These are phyloP conservation scores for Pandemis corylana DNA, from an alignment of 2,888 invertebrate genomes.

Conservation along the genomic window DNA sequence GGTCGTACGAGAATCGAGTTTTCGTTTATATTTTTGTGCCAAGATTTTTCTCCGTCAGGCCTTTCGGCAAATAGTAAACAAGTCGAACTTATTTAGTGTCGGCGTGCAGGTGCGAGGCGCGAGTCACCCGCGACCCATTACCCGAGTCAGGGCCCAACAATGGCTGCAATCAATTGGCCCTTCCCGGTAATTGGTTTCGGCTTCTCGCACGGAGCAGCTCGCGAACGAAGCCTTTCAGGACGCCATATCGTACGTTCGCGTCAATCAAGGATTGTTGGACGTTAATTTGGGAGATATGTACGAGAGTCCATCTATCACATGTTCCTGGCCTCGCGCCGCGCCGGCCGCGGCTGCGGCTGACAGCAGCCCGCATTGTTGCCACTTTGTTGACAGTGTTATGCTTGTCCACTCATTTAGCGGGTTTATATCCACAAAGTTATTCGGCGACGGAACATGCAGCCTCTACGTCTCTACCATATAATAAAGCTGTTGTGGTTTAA, in stretches of 20 bases:
- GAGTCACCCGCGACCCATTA: constrained; percentile 7
- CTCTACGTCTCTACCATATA: neutral
- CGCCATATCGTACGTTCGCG: neutral
- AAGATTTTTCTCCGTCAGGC: neutral
- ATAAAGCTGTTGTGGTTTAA: neutral
- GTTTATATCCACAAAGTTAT: neutral
- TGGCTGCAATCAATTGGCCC: constrained; percentile 10
- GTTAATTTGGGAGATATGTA: constrained; percentile 11
- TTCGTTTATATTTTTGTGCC: neutral
- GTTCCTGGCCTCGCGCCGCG: neutral
- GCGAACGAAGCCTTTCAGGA: neutral
- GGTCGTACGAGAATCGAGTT: neutral
- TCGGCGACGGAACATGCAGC: neutral
- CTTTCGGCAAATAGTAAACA: neutral
- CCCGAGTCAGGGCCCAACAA: constrained; percentile 15
- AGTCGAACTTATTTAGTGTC: neutral
- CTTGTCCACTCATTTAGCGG: neutral
- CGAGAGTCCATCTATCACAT: constrained; percentile 1
- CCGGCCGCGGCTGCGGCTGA: neutral
- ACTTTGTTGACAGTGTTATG: neutral
- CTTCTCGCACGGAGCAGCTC: neutral
- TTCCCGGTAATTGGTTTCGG: constrained; percentile 8
- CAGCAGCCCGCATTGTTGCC: constrained; percentile 7
- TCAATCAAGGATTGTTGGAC: constrained; percentile 3
- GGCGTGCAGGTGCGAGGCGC: constrained; percentile 4